Conservation (phyloP, 2,113 vertebrate genomes). For the Corapipo altera region DNA sequence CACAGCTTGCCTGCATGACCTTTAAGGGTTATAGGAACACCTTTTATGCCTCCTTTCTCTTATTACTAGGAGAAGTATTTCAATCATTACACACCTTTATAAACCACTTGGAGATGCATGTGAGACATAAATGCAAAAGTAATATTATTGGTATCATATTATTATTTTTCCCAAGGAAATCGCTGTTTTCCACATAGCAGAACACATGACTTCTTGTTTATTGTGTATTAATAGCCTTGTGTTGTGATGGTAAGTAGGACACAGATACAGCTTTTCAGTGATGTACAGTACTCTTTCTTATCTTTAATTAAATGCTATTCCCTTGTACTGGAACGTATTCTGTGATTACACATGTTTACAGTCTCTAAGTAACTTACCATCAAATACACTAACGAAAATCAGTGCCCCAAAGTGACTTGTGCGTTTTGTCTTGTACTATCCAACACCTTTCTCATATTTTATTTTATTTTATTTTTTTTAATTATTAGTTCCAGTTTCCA, state of each 20-base stretch:
- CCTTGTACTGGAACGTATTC: constrained; percentile 9
- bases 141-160: neutral
- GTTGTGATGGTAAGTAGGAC: constrained; percentile 32
- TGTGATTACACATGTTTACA: constrained; percentile 19
- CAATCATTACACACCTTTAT: neutral
- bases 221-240: constrained; percentile 36
- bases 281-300: constrained; percentile 2
- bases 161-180: constrained; percentile 29
- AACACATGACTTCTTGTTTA: constrained; percentile 25
- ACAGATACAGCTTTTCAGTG: constrained; percentile 36
- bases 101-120: neutral
- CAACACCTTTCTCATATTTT: neutral
- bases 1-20: neutral
- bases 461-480: neutral
- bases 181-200: neutral
- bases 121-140: neutral
- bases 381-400: constrained; percentile 7
- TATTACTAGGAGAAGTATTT: neutral
- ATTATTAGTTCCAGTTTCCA: constrained; percentile 26
- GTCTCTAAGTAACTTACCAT: neutral
- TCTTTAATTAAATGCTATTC: constrained; percentile 66
- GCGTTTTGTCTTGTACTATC: neutral
- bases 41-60: neutral
- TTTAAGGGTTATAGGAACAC: neutral
- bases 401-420: neutral